Base-by-base conservation (phyloP, 2,113 vertebrate genomes). In the Clarias gariepinus region DNA sequence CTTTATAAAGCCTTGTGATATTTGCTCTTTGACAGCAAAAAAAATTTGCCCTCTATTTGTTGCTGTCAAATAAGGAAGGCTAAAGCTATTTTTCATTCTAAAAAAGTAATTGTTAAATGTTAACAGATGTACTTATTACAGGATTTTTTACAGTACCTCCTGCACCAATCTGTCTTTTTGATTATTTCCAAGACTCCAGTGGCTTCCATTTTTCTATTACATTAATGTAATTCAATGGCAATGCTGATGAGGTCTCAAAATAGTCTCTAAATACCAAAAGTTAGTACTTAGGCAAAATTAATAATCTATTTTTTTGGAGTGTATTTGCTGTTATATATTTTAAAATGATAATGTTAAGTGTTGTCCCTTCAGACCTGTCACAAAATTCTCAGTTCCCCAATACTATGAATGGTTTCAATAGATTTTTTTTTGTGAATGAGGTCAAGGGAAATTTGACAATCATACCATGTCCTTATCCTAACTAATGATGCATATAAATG, bases 51-150 rank as follows among this genome's bases (percentile, higher is more conserved):
- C 73, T 12, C 53, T 3, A 58, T 83, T 58, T 83, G 66, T 83
- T 71, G 36, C 55, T 83, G 82, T 57, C 82, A 83, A 36, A 68
- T 71, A 73, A 21, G n/a, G 36, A 71, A 18, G 16, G 4, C 0
- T n/a, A 21, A n/a, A 53, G 52, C 15, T n/a, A 19, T 53, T 58
- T 58, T 71, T 52, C 64, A 69, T 47, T 30, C 41, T 68, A n/a
- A 71, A 53, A 57, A 52, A 82, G 58, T 33, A 55, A 78, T 19
- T 58, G 52, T 57, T 83, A 69, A 71, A 83, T 83, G 66, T 58
- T 66, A 71, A 71, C 66, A 69, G 71, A 68, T 83, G 28, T 73
- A 55, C 66, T 83, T 68, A 73, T 12, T 41, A 36, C 8, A 61
- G 66, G 53, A 25, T 28, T 28, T 57, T 52, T 71, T 83, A 47